Evolutionary conservation across 2,888 invertebrate species (phyloP), one percentile per base, ranked within the genome.

Genomic region (Ptilodon capucinus): DNA sequence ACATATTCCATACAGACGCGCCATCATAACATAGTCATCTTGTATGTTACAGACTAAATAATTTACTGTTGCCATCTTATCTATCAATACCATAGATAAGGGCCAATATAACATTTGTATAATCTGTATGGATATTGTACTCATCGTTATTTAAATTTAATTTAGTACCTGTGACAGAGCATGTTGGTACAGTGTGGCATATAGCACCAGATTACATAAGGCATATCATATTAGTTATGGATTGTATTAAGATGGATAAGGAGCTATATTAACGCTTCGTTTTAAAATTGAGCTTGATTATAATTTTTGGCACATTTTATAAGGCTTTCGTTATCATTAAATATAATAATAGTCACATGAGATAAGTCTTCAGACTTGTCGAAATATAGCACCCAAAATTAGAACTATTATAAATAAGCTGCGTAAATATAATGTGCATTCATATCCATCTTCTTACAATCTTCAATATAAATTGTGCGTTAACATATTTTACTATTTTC

Each of bases 401-500:
- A 28, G 8, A 35, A 23, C n/a, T 19, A n/a, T n/a, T n/a, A n/a
- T n/a, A 34, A 32, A 32, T 5, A 4, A 16, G 17, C 16, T 34
- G 9, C 14, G 7, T 34, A 8, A 6, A 1, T 18, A 36, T 36
- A 14, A 14, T 18, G n/a, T 21, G 16, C 25, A 9, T 21, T 25
- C 25, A 9, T 23, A 40, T 16, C 25, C 25, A 40, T 25, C 13
- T 23, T 41, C 30, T 42, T 46, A 51, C 44, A 43, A 35, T 47
- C 42, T 36, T 47, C 16, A 50, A 18, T 42, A 21, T 45, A 56
- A 49, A 47, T 79, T 83, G 82, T 82, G 81, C 81, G 80, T 68
- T 68, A 51, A 61, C 13, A 59, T 66, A 76, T 79, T 82, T 81
- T 83, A 83, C 82, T 82, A 83, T 83, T 81, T 81, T 81, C 83